These are phyloP conservation scores for Malurus elegans DNA, from an alignment of 2,113 vertebrate genomes.

Conservation along the genomic window DNA sequence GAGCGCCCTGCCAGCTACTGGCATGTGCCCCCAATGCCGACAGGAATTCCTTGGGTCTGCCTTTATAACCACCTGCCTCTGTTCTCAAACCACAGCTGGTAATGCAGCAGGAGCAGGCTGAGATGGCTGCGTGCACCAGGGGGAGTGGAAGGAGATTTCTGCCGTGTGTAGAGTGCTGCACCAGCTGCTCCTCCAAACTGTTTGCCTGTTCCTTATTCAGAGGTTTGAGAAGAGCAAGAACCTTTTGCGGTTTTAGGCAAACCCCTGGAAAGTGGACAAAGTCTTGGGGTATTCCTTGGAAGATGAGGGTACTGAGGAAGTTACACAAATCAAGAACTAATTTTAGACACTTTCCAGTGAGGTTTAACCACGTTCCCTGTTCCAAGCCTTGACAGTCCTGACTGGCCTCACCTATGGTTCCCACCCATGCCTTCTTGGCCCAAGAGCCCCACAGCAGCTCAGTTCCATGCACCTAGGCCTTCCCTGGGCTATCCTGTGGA, in stretches of 20 bases:
- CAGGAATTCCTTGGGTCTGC: background rate
- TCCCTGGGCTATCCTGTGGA: background rate
- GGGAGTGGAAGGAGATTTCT: background rate
- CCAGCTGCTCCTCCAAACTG: background rate
- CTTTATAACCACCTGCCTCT: background rate
- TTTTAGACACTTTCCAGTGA: background rate
- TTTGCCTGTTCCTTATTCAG: background rate
- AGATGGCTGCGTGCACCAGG: background rate
- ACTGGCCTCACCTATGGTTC: background rate
- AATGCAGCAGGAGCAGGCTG: background rate
- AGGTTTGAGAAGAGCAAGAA: background rate
- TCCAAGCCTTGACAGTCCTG: background rate
- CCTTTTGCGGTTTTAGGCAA: background rate
- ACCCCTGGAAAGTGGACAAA: background rate
- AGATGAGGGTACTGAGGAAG: background rate
- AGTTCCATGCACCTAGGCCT: background rate
- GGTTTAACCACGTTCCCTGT: background rate
- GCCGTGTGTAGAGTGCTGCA: background rate
- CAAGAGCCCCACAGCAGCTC: background rate
- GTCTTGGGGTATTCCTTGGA: background rate
- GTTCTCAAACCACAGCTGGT: accelerated
- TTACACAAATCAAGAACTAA: background rate
- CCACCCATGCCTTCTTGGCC: background rate
- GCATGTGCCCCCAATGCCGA: accelerated
- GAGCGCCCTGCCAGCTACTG: background rate